These are phyloP conservation scores for Scaptomyza hsui DNA, from an alignment of 1,140 invertebrate species.

Conservation along the genomic window DNA sequence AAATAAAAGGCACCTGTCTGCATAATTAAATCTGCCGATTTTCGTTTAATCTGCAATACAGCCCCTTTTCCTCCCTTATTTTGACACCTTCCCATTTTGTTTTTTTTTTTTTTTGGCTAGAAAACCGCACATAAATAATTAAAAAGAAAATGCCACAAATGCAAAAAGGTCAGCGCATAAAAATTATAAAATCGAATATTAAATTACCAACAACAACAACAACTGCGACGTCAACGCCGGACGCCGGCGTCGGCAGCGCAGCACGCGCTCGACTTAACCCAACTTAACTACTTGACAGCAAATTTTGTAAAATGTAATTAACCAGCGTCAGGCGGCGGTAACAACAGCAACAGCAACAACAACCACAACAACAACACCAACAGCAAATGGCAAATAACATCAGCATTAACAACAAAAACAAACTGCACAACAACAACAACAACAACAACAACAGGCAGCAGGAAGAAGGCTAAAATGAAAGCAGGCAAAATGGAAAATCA, in stretches of 20 bases:
- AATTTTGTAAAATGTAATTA: constrained; percentile 84
- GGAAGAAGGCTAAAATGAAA: constrained; percentile 49
- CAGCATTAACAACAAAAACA: constrained; percentile 51
- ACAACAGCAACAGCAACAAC: constrained; percentile 27
- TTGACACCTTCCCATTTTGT: background rate
- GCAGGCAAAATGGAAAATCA: constrained; percentile 72
- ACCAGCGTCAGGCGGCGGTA: constrained; percentile 63
- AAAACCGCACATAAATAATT: constrained; percentile 77
- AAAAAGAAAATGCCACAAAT: constrained; percentile 79
- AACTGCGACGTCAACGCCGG: constrained; percentile 10
- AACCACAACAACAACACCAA: constrained; percentile 18
- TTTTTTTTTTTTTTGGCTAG: background rate
- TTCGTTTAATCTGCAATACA: constrained; percentile 69
- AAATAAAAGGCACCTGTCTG: constrained; percentile 76
- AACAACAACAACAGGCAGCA: constrained; percentile 25
- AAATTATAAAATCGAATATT: constrained; percentile 82
- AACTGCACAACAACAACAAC: constrained; percentile 32
- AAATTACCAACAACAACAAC: constrained; percentile 66
- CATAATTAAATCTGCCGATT: constrained; percentile 80
- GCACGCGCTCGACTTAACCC: constrained; percentile 74
- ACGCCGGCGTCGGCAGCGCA: too few relatives aligned
- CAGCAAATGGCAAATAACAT: constrained; percentile 53
- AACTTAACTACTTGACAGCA: constrained; percentile 83
- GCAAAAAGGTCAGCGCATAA: constrained; percentile 78
- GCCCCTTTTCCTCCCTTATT: background rate